These are phyloP conservation scores for Mugil cephalus DNA, from an alignment of 2,113 vertebrate species.

Conservation along the genomic window DNA sequence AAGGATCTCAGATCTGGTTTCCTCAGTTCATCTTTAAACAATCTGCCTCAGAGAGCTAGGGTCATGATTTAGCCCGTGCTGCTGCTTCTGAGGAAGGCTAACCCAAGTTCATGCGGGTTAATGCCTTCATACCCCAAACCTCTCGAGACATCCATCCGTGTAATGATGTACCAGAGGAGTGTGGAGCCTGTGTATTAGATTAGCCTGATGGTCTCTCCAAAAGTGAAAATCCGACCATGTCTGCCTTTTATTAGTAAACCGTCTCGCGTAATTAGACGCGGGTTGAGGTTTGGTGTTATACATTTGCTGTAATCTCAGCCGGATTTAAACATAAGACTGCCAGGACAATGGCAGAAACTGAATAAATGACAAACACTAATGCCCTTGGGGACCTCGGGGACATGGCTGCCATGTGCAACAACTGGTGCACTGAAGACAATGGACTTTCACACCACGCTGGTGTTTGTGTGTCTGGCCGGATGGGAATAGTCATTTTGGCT, in stretches of 20 bases:
- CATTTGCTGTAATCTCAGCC: not conserved
- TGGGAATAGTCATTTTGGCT: too few species aligned
- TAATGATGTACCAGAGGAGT: conserved; percentile 53
- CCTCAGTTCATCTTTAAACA: conserved; percentile 30
- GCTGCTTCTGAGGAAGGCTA: conserved; percentile 29
- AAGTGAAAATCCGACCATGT: conserved; percentile 28
- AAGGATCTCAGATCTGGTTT: conserved; percentile 8
- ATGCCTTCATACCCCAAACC: conserved; percentile 55
- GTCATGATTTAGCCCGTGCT: conserved; percentile 28
- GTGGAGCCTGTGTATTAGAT: conserved; percentile 58
- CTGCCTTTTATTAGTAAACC: conserved; percentile 36
- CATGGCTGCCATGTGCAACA: too few species aligned
- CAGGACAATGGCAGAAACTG: too few species aligned
- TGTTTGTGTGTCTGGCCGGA: too few species aligned
- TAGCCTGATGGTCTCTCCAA: conserved; percentile 49
- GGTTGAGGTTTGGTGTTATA: not conserved
- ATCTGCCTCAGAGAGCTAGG: conserved; percentile 15
- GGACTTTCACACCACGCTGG: too few species aligned
- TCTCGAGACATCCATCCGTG: conserved; percentile 40
- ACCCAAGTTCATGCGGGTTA: conserved; percentile 56
- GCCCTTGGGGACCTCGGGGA: too few species aligned
- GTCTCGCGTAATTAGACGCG: not conserved
- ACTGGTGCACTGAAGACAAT: too few species aligned
- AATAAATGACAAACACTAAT: too few species aligned
- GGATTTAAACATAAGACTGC: not conserved